A percentile compares a stretch with the other conserved stretches of the same genome.
Conservation (phyloP, 1,140 invertebrate genomes). For the Paraescarpia echinospica region DNA sequence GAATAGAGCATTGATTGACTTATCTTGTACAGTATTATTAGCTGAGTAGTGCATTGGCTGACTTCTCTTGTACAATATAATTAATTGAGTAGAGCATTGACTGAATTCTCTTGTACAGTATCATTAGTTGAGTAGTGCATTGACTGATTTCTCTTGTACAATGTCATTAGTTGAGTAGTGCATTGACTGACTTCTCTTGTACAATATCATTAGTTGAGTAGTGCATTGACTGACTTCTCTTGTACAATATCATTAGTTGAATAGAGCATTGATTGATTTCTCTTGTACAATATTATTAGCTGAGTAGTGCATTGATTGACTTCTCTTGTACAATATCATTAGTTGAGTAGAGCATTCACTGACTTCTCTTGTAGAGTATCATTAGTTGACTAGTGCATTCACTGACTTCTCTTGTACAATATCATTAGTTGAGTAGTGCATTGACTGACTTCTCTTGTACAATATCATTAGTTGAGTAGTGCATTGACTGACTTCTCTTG, state of each 20-base stretch:
- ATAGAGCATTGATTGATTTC: slow-evolving; percentile 38
- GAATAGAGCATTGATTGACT: slow-evolving; percentile 34
- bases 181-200: slow-evolving; percentile 45
- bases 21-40: slow-evolving; percentile 36
- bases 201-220: not conserved
- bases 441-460: slow-evolving; percentile 45
- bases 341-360: slow-evolving; percentile 16
- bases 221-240: slow-evolving; percentile 41
- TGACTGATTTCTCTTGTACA: slow-evolving; percentile 45
- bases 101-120: slow-evolving; percentile 45
- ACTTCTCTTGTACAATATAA: slow-evolving; percentile 42
- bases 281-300: slow-evolving; percentile 32
- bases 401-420: slow-evolving; percentile 45
- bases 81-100: not conserved
- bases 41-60: slow-evolving; percentile 19
- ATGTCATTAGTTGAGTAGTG: not conserved
- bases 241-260: slow-evolving; percentile 25
- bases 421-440: not conserved
- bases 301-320: slow-evolving; percentile 33
- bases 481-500: slow-evolving; percentile 45
- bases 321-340: slow-evolving; percentile 38
- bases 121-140: not conserved
- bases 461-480: not conserved
- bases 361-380: slow-evolving; percentile 51
- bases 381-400: not conserved